Evolutionary conservation across 1,140 invertebrate species (phyloP).

Genomic region (Listronotus bonariensis): DNA sequence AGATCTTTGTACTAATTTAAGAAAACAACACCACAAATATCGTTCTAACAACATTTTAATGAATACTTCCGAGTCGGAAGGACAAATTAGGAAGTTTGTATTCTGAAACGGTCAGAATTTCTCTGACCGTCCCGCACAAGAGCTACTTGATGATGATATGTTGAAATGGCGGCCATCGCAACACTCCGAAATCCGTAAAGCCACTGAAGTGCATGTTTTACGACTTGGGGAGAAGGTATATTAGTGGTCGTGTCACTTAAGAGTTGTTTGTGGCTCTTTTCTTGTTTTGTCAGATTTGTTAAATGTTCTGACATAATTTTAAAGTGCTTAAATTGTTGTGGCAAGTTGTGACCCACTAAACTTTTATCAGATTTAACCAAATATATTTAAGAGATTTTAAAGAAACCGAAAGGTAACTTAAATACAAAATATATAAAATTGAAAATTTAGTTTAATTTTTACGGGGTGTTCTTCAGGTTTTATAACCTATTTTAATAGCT

Average conservation of each 20-base stretch:
- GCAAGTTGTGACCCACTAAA: no score
- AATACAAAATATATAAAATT: no score
- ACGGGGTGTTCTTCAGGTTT: no score
- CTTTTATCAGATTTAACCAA: no score
- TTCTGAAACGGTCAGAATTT: constrained; percentile 41
- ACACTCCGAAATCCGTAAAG: constrained; percentile 43
- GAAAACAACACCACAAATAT: constrained; percentile 1
- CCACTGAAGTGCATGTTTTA: constrained; percentile 47
- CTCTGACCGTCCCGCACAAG: constrained; percentile 35
- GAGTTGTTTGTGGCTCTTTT: constrained; percentile 20
- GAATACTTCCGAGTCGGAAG: constrained; percentile 1
- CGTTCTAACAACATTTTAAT: constrained; percentile 1
- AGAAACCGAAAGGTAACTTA: no score
- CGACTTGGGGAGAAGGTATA: constrained; percentile 23
- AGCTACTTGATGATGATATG: constrained; percentile 51
- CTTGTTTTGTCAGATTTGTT: constrained; percentile 32
- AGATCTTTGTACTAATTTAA: no score
- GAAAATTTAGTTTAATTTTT: no score
- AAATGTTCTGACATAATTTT: constrained; percentile 12
- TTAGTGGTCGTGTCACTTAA: constrained; percentile 25
- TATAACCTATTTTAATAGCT: no score
- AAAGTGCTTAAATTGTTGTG: no score
- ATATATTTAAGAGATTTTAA: no score
- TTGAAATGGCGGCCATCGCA: constrained; percentile 44
- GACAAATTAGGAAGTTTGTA: constrained; percentile 48